phyloP scores from a whole-genome alignment of 2,888 invertebrate species.

The Protonemura montana region DNA sequence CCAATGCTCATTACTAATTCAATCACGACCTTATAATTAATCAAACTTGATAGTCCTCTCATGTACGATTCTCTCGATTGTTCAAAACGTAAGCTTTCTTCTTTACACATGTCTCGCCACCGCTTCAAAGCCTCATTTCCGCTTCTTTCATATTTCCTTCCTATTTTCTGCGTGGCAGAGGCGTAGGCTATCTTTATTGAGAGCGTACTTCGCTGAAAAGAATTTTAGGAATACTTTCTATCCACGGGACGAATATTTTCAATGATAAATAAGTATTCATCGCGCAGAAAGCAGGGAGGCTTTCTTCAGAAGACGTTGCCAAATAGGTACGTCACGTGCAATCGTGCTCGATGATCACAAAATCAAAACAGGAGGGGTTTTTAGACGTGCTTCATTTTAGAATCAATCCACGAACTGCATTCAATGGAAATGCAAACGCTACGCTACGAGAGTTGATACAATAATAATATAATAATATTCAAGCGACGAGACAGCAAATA shows the following conservation, averaged over 20 bases:
- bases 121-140: not conserved
- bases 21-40: not conserved
- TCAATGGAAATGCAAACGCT: not conserved
- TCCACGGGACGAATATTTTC: too few relatives aligned
- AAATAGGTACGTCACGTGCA: too few relatives aligned
- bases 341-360: too few relatives aligned
- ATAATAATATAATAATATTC: too few relatives aligned
- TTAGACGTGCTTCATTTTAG: not conserved
- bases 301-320: too few relatives aligned
- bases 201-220: too few relatives aligned
- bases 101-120: not conserved
- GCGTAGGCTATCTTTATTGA: not conserved
- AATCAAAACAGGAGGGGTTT: too few relatives aligned
- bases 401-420: not conserved
- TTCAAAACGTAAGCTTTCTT: not conserved
- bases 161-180: not conserved
- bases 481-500: too few relatives aligned
- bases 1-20: not conserved
- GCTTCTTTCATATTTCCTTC: not conserved
- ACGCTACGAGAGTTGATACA: too few relatives aligned
- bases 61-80: not conserved
- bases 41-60: not conserved
- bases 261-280: too few relatives aligned
- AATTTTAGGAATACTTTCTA: too few relatives aligned
- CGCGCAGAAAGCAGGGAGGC: too few relatives aligned